Conservation (phyloP, 2,113 vertebrate genomes). For the Isichthys henryi region DNA sequence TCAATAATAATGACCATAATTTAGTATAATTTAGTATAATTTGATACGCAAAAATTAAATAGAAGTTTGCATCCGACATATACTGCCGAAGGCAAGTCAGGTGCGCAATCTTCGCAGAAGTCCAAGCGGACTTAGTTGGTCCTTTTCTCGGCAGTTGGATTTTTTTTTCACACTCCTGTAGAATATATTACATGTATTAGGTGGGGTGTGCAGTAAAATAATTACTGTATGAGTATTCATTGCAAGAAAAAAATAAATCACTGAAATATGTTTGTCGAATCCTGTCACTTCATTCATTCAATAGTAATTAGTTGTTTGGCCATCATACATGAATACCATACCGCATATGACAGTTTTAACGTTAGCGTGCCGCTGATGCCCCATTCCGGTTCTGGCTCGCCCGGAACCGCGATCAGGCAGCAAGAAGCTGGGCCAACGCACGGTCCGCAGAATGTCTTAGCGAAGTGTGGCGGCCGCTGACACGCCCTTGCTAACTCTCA, state of each 20-base stretch:
- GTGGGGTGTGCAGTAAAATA: not conserved
- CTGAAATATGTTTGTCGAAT: not conserved
- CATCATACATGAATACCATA: not conserved
- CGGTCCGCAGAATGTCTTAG: slow-evolving; percentile 51
- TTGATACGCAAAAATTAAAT: not conserved
- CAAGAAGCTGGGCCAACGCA: not conserved
- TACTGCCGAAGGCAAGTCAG: not conserved
- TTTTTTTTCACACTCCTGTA: not conserved
- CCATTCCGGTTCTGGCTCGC: not conserved
- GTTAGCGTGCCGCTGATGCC: not conserved
- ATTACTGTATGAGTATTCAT: not conserved
- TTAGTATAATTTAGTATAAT: not conserved
- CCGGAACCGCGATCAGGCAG: not conserved
- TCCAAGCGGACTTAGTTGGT: not conserved
- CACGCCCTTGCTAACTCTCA: slow-evolving; percentile 52
- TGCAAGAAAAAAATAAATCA: not conserved
- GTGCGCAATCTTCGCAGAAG: not conserved
- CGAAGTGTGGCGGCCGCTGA: slow-evolving; percentile 38
- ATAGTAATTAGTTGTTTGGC: not conserved
- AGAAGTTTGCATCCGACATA: not conserved
- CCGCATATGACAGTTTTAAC: not conserved
- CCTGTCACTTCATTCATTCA: not conserved
- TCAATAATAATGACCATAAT: not conserved
- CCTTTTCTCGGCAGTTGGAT: not conserved
- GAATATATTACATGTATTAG: not conserved